Evolutionary conservation across 2,113 vertebrate species (phyloP), one percentile per base, ranked within the genome.

Genomic region (Mystacornis crossleyi): DNA sequence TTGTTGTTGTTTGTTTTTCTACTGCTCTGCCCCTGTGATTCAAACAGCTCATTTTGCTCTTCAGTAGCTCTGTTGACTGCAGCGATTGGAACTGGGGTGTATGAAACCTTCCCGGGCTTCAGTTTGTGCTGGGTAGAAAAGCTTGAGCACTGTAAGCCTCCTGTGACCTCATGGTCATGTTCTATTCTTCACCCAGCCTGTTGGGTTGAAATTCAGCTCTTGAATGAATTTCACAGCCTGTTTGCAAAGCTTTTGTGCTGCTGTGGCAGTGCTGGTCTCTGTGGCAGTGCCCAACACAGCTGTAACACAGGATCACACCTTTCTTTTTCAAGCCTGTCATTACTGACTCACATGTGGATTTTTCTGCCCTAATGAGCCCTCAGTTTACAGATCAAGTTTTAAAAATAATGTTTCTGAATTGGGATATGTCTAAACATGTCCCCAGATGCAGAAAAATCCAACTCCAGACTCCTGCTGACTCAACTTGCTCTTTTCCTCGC

Each of bases 221-320:
- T 29, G 21, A 38, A 17, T 64, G 48, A 29, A 13, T 71, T 75
- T 62, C 72, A 23, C n/a, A 72, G 55, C 6, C 54, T 55, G 1
- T 74, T 75, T 75, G 28, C 31, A 57, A 40, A 47, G 40, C 1
- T 1, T 33, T 33, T 31, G n/a, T 40, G 12, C 6, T 26, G 34
- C 64, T 38, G 16, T 74, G n/a, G 9, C 33, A 33, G 6, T 18
- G 19, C 61, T 71, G 36, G 12, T 24, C 36, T 57, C 28, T 61
- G 47, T 78, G 81, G 15, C 53, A 55, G 40, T 14, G n/a, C 24
- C 50, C 72, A 47, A 48, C 5, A 2, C 9, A 42, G 53, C 57
- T 71, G 16, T 40, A 38, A 45, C 0, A 0, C 6, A 51, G 54
- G 34, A 34, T 51, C 4, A 3, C 62, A 65, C 34, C 58, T 79